A percentile compares a stretch with the other conserved stretches of the same genome.
Conservation (phyloP, 2,113 vertebrate genomes). For the Irena cyanogastra region DNA sequence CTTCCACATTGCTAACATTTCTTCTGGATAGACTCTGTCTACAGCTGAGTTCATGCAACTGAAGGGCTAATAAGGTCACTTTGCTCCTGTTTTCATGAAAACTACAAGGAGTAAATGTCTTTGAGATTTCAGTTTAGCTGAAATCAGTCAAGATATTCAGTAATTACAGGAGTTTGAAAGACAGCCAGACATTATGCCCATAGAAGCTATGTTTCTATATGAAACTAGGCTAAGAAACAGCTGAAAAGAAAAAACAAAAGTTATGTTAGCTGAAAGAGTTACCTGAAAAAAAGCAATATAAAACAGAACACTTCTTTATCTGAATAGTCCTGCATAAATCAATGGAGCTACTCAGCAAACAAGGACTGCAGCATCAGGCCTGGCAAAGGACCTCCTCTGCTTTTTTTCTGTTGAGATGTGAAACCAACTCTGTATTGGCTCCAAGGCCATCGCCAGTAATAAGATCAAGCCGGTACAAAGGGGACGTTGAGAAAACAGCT, state of each 20-base stretch:
- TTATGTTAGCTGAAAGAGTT: neutral
- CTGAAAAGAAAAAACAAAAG: neutral
- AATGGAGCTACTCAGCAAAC: constrained; percentile 1
- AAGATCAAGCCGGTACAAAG: neutral
- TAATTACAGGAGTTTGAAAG: neutral
- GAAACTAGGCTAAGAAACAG: neutral
- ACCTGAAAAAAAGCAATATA: neutral
- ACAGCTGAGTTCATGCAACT: neutral
- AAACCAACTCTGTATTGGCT: neutral
- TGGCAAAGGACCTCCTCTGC: neutral
- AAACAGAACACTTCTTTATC: neutral
- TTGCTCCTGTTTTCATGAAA: neutral
- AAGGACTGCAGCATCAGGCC: neutral
- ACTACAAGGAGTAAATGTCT: neutral
- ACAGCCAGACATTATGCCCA: neutral
- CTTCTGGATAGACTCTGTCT: neutral
- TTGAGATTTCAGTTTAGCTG: neutral
- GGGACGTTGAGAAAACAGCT: neutral
- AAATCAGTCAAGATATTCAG: neutral
- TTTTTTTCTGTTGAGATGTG: neutral
- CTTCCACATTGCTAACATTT: neutral
- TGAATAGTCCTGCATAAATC: neutral
- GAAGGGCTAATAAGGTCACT: neutral
- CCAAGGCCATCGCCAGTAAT: constrained; percentile 1
- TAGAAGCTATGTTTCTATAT: neutral